Conservation (phyloP, 2,888 invertebrate species). For the Pterostichus niger region DNA sequence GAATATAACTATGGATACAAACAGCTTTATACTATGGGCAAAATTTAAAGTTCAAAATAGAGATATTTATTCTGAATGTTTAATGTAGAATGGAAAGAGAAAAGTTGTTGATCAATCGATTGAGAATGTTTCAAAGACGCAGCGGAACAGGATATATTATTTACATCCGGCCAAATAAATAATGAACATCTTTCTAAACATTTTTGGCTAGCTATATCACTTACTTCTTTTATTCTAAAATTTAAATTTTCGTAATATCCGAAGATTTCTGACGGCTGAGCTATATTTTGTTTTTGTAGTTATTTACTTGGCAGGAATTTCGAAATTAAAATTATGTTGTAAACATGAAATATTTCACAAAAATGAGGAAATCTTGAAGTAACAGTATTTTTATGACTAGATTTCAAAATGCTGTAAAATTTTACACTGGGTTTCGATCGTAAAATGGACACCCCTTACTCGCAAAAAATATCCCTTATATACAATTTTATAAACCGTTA, state of each 20-base stretch:
- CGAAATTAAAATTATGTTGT: conserved; percentile 55
- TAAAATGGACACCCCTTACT: no score
- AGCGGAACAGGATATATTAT: conserved; percentile 26
- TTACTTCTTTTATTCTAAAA: neutral
- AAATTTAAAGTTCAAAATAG: no score
- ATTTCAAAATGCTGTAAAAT: conserved; percentile 37
- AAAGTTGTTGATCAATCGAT: neutral
- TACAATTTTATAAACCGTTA: no score
- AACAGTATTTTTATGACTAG: conserved; percentile 39
- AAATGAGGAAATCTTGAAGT: conserved; percentile 35
- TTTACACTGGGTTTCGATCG: neutral
- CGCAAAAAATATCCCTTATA: no score
- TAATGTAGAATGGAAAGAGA: neutral
- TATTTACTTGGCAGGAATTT: conserved; percentile 24
- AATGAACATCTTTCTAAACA: conserved; percentile 6
- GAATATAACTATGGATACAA: no score
- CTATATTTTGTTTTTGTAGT: conserved; percentile 29
- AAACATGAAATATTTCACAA: conserved; percentile 25
- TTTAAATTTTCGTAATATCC: conserved; percentile 29
- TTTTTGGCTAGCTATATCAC: neutral
- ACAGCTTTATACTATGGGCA: no score
- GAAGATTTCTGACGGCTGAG: neutral
- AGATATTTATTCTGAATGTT: no score
- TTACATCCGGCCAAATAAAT: conserved; percentile 5
- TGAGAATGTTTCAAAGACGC: neutral